Conservation (phyloP, 2,797 vertebrate genomes). For the Choloepus didactylus region DNA sequence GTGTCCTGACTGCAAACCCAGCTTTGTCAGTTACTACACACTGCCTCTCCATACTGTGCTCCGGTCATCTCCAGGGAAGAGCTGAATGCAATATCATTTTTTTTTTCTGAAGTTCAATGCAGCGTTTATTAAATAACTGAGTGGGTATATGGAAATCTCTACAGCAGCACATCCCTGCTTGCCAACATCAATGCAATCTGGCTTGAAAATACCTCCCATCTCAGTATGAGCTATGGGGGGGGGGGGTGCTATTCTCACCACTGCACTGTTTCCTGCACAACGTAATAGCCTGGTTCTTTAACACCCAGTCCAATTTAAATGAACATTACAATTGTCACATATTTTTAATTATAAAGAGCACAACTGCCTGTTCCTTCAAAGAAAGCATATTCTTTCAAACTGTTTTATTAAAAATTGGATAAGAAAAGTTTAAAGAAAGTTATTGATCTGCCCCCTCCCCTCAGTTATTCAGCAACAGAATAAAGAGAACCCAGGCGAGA, state of each 20-base stretch:
- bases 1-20: neutral
- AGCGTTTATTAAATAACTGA: neutral
- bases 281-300: neutral
- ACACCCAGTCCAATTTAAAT: neutral
- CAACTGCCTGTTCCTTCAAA: neutral
- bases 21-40: neutral
- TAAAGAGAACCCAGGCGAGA: neutral
- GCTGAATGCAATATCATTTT: neutral
- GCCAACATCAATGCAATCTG: neutral
- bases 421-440: neutral
- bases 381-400: neutral
- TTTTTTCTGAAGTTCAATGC: neutral
- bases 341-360: slow-evolving; percentile 14
- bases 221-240: neutral
- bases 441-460: neutral
- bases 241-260: neutral
- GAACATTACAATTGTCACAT: neutral
- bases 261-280: neutral
- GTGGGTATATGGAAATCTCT: neutral
- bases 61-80: neutral
- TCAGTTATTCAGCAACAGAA: neutral
- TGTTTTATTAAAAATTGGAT: neutral
- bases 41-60: neutral
- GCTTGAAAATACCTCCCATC: neutral
- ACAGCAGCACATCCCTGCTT: neutral